These are phyloP conservation scores for Ptilodon capucinus DNA, from an alignment of 2,888 invertebrate genomes.

Conservation along the genomic window DNA sequence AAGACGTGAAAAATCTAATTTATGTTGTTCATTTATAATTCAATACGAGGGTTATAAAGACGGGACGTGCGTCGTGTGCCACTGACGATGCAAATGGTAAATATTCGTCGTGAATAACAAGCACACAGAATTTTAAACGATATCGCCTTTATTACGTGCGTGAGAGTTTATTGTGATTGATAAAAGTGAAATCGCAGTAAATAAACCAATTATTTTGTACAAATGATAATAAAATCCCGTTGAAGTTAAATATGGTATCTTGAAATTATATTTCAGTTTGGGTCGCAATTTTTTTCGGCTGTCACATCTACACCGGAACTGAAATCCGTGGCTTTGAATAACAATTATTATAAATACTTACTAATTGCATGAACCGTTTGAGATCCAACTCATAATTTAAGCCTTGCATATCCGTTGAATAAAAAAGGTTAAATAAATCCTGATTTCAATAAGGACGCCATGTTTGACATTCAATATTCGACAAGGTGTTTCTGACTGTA, in stretches of 20 bases:
- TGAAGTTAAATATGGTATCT: neutral
- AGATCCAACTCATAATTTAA: neutral
- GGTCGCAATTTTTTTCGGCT: slow-evolving; percentile 27
- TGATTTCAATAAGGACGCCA: slow-evolving; percentile 18
- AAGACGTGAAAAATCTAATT: slow-evolving; percentile 5
- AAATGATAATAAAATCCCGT: neutral
- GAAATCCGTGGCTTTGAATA: slow-evolving; percentile 32
- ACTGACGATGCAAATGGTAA: slow-evolving; percentile 52
- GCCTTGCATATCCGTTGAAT: neutral
- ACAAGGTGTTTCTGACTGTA: slow-evolving; percentile 49
- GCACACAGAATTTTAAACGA: slow-evolving; percentile 39
- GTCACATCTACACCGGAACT: slow-evolving; percentile 32
- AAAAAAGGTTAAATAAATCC: slow-evolving; percentile 6
- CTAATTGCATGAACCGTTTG: neutral
- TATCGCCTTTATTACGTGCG: slow-evolving; percentile 29
- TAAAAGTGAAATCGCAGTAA: slow-evolving; percentile 32
- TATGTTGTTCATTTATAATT: slow-evolving; percentile 48
- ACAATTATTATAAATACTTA: slow-evolving; percentile 27
- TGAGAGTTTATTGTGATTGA: slow-evolving; percentile 29
- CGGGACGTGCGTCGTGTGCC: slow-evolving; percentile 79
- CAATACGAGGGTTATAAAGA: slow-evolving; percentile 48
- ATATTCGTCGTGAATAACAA: slow-evolving; percentile 57
- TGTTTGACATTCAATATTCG: slow-evolving; percentile 45
- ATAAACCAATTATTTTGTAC: slow-evolving; percentile 1
- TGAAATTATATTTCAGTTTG: slow-evolving; percentile 11